Evolutionary conservation across 2,797 vertebrate genomes (phyloP).

Genomic region (Channa striata): DNA sequence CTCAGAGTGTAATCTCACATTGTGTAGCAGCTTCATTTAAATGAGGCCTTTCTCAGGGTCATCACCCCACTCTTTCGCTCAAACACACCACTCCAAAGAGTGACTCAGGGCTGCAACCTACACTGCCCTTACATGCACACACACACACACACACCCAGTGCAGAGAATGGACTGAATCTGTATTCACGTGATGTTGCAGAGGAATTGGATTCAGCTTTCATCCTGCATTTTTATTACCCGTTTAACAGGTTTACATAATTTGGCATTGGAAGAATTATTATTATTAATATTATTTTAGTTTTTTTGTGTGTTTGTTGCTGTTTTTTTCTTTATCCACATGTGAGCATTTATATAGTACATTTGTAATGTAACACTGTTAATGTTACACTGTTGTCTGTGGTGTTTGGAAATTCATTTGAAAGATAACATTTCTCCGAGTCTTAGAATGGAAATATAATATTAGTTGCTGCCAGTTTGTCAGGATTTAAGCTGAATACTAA

Average conservation of each 20-base stretch:
- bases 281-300: too few species aligned
- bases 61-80: conserved; percentile 56
- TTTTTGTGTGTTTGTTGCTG: too few species aligned
- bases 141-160: not conserved
- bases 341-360: too few species aligned
- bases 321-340: too few species aligned
- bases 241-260: not conserved
- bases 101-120: conserved; percentile 34
- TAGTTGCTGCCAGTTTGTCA: too few species aligned
- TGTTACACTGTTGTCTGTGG: too few species aligned
- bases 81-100: conserved; percentile 32
- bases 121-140: not conserved
- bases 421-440: too few species aligned
- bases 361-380: too few species aligned
- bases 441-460: too few species aligned
- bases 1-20: conserved; percentile 70
- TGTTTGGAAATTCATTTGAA: too few species aligned
- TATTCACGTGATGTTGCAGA: not conserved
- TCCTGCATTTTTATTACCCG: not conserved
- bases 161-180: not conserved
- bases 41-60: conserved; percentile 70
- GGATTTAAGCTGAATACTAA: too few species aligned
- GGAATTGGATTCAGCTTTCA: not conserved
- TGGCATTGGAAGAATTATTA: not conserved
- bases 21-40: conserved; percentile 68